Conservation (phyloP, 2,888 invertebrate genomes). For the Drosophila atripex region DNA sequence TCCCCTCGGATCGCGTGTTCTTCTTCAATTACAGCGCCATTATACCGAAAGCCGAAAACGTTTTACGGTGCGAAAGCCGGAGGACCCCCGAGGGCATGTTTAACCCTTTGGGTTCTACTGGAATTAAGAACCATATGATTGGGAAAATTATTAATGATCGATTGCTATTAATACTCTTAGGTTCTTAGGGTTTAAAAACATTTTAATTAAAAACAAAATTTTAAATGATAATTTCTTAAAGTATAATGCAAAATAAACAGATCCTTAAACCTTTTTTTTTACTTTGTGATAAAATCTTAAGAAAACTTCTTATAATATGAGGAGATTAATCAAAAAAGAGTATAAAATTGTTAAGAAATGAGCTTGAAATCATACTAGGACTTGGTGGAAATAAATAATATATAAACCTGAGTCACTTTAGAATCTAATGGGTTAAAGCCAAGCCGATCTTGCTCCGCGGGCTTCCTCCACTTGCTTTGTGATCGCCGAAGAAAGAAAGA, state of each 20-base stretch:
- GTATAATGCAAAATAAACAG: no score
- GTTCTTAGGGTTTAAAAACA: no score
- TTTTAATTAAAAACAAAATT: no score
- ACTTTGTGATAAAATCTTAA: no score
- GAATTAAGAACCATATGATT: background rate
- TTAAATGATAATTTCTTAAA: no score
- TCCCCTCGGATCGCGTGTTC: constrained; percentile 74
- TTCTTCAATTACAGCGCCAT: constrained; percentile 79
- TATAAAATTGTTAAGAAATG: no score
- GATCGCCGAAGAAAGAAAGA: constrained; percentile 36
- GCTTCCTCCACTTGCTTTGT: constrained; percentile 27
- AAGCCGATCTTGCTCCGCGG: constrained; percentile 30
- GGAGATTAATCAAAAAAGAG: no score
- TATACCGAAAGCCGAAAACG: constrained; percentile 73
- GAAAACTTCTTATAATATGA: no score
- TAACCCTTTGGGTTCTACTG: constrained; percentile 6
- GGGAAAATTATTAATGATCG: background rate
- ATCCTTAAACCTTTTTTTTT: no score
- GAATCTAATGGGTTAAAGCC: constrained; percentile 17
- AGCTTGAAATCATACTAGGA: no score
- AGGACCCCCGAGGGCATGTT: constrained; percentile 30
- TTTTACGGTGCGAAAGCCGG: constrained; percentile 63
- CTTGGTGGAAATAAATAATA: no score
- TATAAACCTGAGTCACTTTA: background rate
- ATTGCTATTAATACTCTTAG: background rate